These are phyloP conservation scores for Dromius quadrimaculatus DNA, from an alignment of 2,888 invertebrate species.

Conservation along the genomic window DNA sequence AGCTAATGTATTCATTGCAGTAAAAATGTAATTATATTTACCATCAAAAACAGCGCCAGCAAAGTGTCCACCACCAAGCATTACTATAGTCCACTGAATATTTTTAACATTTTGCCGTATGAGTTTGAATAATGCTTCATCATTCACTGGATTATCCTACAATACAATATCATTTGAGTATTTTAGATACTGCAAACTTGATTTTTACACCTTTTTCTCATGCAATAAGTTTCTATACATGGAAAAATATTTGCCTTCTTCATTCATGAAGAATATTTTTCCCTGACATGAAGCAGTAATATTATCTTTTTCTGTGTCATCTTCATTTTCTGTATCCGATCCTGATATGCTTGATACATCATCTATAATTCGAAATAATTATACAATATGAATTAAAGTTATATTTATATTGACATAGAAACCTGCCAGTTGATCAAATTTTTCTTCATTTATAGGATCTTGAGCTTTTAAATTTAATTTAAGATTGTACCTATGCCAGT, in stretches of 20 bases:
- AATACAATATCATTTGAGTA: constrained; percentile 42
- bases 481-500: constrained; percentile 88
- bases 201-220: constrained; percentile 74
- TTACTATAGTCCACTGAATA: constrained; percentile 77
- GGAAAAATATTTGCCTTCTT: constrained; percentile 77
- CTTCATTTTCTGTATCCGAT: constrained; percentile 69
- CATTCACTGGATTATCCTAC: constrained; percentile 62
- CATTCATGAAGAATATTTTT: constrained; percentile 80
- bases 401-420: too few relatives aligned
- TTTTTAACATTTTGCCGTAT: constrained; percentile 62
- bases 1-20: too few relatives aligned
- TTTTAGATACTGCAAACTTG: not conserved
- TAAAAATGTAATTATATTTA: too few relatives aligned
- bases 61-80: constrained; percentile 89
- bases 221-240: constrained; percentile 80
- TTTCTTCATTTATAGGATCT: constrained; percentile 70
- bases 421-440: constrained; percentile 65
- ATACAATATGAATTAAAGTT: constrained; percentile 3
- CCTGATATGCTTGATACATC: constrained; percentile 77
- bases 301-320: constrained; percentile 64
- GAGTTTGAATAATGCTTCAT: constrained; percentile 61
- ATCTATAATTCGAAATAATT: constrained; percentile 64
- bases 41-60: constrained; percentile 78
- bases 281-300: constrained; percentile 69
- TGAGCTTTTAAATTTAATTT: constrained; percentile 77